Evolutionary conservation across 2,113 vertebrate species (phyloP).

Genomic region (Zootoca vivipara): DNA sequence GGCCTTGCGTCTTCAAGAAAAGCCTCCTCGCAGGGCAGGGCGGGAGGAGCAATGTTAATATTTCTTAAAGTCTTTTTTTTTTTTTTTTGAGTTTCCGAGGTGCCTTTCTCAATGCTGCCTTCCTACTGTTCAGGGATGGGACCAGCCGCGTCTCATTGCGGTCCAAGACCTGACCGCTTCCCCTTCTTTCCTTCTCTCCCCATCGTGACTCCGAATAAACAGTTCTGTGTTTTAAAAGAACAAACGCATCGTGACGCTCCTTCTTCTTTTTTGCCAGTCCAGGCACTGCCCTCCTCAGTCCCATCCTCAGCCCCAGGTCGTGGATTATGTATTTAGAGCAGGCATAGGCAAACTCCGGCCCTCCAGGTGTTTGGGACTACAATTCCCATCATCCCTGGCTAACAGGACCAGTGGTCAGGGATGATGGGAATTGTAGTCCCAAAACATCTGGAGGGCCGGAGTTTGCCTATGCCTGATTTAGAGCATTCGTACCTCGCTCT

Average conservation of each 20-base stretch:
- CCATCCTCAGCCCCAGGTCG: not conserved
- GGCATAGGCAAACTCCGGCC: too few species aligned
- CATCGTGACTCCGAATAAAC: not conserved
- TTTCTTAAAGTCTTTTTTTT: not conserved
- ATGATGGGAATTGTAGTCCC: too few species aligned
- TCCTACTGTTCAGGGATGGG: not conserved
- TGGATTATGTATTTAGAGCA: too few species aligned
- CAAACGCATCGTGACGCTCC: not conserved
- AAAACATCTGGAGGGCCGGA: too few species aligned
- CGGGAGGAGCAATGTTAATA: not conserved
- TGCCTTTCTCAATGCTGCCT: not conserved
- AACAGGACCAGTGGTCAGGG: too few species aligned
- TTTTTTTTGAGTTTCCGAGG: not conserved
- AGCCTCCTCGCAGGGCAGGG: not conserved
- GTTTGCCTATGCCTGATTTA: too few species aligned
- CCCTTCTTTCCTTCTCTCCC: too few species aligned
- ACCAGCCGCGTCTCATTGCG: too few species aligned
- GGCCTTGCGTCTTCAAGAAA: not conserved
- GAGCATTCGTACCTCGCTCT: too few species aligned
- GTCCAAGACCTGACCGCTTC: not conserved
- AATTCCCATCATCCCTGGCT: too few species aligned
- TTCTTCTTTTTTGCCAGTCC: not conserved
- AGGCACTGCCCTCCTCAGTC: not conserved
- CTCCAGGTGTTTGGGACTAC: too few species aligned
- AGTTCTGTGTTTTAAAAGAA: not conserved